Evolutionary conservation across 2,113 vertebrate species (phyloP), one percentile per base, ranked within the genome.

Genomic region (Struthio camelus): DNA sequence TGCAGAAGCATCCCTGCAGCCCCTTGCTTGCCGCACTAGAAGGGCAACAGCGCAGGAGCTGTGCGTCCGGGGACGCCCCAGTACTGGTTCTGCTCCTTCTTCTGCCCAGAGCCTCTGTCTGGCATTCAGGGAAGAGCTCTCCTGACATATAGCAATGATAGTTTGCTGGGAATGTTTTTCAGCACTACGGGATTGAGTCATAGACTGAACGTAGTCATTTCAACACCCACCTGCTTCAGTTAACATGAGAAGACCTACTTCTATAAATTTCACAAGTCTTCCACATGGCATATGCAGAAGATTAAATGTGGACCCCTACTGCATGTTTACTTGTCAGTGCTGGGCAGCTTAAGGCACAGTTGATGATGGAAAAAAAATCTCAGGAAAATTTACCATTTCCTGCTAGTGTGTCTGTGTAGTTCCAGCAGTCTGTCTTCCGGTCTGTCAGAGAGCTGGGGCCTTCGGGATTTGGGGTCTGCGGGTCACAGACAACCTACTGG

Each of bases 11-110:
- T 46, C 66, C 50, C 42, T 0, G 28, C 70, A 85, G 61, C 61
- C 48, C 70, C 20, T 17, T 3, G 0, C 50, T 51, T 28, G 17
- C 46, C 0, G 0, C 30, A 2, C 69, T 23, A 14, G 0, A 0
- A 65, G 50, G 64, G 72, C 2, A 1, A 65, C 5, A 16, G 73
- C 44, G 50, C 85, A 85, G 90, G 51, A 91, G 71, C 53, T 44
- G 19, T 9, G 32, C 44, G 58, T 64, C 92, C 30, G 58, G 67
- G 44, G 75, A 69, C 85, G 4, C 81, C 81, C 40, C 0, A 0
- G 76, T 80, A 62, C 72, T 2, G 3, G 34, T 58, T 2, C 0
- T 64, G 75, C 48, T 70, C 79, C 5, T 30, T 87, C 50, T 87
- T 69, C 54, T 93, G 71, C 76, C 73, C 85, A 88, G 85, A 95